Evolutionary conservation across 1,140 invertebrate species (phyloP), one percentile per base, ranked within the genome.

Genomic region (Pentalonia nigronervosa): DNA sequence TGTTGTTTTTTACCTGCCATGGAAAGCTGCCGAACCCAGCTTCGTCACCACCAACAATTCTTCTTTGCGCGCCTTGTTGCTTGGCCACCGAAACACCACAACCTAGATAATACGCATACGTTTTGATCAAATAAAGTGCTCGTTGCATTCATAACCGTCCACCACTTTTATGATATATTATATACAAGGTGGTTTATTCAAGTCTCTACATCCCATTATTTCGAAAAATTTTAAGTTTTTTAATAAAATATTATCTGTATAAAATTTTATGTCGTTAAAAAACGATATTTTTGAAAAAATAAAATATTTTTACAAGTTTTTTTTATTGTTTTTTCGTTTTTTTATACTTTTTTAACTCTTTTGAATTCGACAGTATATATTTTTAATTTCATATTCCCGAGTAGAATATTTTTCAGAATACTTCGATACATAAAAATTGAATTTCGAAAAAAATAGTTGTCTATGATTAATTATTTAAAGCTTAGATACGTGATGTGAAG

Each of bases 21-120:
- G 98, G 98, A 95, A 99, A 99, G 93, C 97, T 98, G 84, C 98
- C 98, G 95, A 99, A 99, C 60, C 98, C 98, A 0, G 98, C 98
- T 95, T 99, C 98, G 94, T 98, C 98, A 1, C 98, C 98, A 14
- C 98, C 98, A 83, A 99, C 98, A 94, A 99, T 99, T 94, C 98
- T 96, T 48, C 98, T 96, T 94, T 98, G 98, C 6, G 98, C 98
- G 94, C 97, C 97, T 95, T 97, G 97, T 84, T 94, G 95, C 94
- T 98, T 98, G 94, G 96, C 96, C 48, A 97, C 96, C 45, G 98
- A 97, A 94, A 98, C 97, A 48, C 98, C 98, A 95, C 98, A 99
- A 94, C 97, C 98, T 98, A 96, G 25, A 93, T 45, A 93, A 93
- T 30, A 93, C 36, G n/a, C 36, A 56, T 30, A 60, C 53, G 9